Conservation (phyloP, 2,797 vertebrate genomes). For the Pangasius sanitwongsei region DNA sequence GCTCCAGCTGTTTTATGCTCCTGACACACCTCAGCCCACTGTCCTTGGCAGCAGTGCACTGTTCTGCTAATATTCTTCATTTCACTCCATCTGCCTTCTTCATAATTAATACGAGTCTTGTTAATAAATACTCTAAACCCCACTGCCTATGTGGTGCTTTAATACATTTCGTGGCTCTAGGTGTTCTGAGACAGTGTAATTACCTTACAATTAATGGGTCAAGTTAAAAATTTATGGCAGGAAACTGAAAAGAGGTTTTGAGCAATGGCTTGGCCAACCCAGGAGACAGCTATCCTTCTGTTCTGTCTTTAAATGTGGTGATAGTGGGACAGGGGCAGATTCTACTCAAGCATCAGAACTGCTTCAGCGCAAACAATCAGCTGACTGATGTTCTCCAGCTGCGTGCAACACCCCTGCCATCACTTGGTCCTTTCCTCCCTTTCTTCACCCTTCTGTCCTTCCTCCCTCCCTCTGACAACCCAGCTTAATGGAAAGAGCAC, state of each 20-base stretch:
- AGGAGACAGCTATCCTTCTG: slow-evolving; percentile 38
- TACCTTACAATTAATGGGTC: slow-evolving; percentile 74
- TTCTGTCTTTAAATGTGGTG: neutral
- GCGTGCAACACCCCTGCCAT: slow-evolving; percentile 34
- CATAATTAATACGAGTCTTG: slow-evolving; percentile 77
- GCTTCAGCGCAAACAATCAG: slow-evolving; percentile 47
- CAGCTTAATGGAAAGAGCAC: slow-evolving; percentile 59
- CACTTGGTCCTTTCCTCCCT: slow-evolving; percentile 1
- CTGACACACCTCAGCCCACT: slow-evolving; percentile 5
- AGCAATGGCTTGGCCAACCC: slow-evolving; percentile 49
- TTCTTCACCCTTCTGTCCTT: slow-evolving; percentile 23
- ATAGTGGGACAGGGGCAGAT: neutral
- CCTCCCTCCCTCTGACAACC: slow-evolving; percentile 26
- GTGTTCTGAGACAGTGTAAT: slow-evolving; percentile 79
- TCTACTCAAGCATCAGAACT: slow-evolving; percentile 27
- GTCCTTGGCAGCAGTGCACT: slow-evolving; percentile 37
- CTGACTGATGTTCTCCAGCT: slow-evolving; percentile 56
- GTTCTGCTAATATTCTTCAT: slow-evolving; percentile 64
- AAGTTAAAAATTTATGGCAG: slow-evolving; percentile 65
- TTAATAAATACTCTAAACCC: slow-evolving; percentile 77
- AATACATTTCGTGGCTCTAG: slow-evolving; percentile 80
- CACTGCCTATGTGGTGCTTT: slow-evolving; percentile 68
- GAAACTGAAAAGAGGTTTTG: slow-evolving; percentile 61
- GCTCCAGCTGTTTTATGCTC: neutral
- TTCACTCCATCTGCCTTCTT: slow-evolving; percentile 65